Percentiles rank a stretch among this genome's conserved stretches.
phyloP scores from a whole-genome alignment of 1,140 invertebrate species.

The Drosophila willistoni region DNA sequence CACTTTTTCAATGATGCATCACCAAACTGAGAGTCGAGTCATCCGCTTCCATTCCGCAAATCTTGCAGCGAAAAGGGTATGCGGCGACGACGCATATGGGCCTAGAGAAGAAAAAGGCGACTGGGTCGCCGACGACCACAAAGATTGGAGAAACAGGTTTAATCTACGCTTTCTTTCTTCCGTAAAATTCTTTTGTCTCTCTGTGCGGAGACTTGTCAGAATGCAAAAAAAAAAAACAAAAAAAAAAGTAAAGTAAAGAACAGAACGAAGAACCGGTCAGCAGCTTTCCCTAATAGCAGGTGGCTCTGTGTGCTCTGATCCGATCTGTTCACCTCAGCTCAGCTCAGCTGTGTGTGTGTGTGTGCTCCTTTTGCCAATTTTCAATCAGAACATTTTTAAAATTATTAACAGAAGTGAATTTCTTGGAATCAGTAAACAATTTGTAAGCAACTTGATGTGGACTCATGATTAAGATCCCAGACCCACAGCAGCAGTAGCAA shows the following conservation, averaged over 20 bases:
- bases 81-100: constrained; percentile 25
- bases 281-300: constrained; percentile 9
- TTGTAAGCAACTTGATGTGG: constrained; percentile 1
- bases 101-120: constrained; percentile 40
- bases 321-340: not conserved
- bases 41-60: constrained; percentile 40
- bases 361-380: not conserved
- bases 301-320: not conserved
- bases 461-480: constrained; percentile 2
- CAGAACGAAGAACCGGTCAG: constrained; percentile 1
- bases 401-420: constrained; percentile 10
- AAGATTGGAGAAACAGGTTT: constrained; percentile 31
- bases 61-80: constrained; percentile 36
- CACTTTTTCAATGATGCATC: constrained; percentile 43
- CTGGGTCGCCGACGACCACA: constrained; percentile 31
- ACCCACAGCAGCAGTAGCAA: not conserved
- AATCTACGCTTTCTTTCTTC: constrained; percentile 12
- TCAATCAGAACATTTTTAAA: constrained; percentile 13
- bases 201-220: constrained; percentile 1
- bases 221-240: not conserved
- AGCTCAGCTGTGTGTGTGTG: not conserved
- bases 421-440: constrained; percentile 13
- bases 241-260: not conserved
- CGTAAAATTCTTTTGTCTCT: constrained; percentile 14
- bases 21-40: constrained; percentile 27